Evolutionary conservation across 2,797 vertebrate species (phyloP).

Genomic region (Catamblyrhynchus diadema): DNA sequence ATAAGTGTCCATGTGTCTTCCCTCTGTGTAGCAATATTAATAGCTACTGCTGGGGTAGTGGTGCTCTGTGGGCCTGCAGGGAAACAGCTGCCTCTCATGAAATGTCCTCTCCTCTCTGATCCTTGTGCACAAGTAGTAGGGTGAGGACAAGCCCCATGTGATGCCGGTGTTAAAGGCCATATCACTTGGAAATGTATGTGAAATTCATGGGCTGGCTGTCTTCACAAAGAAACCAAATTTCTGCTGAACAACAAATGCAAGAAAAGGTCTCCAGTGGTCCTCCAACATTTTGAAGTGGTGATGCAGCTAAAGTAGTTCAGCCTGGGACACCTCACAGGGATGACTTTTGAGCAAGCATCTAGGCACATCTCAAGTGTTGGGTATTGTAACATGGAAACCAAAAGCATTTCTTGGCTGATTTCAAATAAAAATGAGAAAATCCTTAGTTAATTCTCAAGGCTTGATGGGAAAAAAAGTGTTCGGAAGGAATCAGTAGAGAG

Average conservation of each 20-base stretch:
- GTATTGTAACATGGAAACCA: not conserved
- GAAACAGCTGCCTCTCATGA: rapidly evolving
- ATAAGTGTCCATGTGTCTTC: not conserved
- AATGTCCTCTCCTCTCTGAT: not conserved
- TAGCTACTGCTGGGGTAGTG: rapidly evolving
- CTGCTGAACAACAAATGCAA: not conserved
- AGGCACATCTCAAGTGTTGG: not conserved
- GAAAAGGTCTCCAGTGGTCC: not conserved
- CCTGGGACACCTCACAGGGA: rapidly evolving
- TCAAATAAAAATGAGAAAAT: not conserved
- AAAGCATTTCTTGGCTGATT: not conserved
- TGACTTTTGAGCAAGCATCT: not conserved
- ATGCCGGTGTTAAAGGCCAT: not conserved
- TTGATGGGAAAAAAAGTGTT: not conserved
- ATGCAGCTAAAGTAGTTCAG: not conserved
- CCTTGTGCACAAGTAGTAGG: rapidly evolving
- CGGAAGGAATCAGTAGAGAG: not conserved
- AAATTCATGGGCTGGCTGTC: not conserved
- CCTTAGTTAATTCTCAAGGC: not conserved
- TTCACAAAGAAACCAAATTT: not conserved
- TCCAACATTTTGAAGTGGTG: not conserved
- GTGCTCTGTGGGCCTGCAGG: not conserved
- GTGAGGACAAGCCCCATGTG: not conserved
- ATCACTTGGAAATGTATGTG: not conserved
- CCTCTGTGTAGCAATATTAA: not conserved